Base-by-base conservation (phyloP, 1,140 invertebrate species). In the Zaprionus taronus region DNA sequence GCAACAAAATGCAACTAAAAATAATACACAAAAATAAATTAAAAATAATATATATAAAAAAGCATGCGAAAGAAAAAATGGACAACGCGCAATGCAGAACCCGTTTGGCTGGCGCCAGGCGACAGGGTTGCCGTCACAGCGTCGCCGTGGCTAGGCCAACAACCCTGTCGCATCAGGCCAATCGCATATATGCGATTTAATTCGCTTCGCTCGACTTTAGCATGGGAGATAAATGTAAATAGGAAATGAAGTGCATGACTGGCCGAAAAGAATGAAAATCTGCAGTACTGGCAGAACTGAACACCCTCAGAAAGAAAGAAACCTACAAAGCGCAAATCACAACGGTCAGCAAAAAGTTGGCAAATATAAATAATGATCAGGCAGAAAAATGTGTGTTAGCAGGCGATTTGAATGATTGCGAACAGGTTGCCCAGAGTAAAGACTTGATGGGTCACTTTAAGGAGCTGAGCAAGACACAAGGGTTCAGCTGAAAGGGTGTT, bases 171-270 rank as follows among this genome's bases (percentile, higher is more conserved):
- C 65, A 65, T 77, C 72, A 80, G 4, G 2, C 31, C 9, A 34
- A 34, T 34, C 31, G 31, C 31, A 34, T 83, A 77, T 78, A 89
- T 75, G 69, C 71, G 65, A 81, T 87, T 79, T 84, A 84, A 81
- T 76, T 62, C 77, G 36, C 62, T 76, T 26, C 31, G 31, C 31
- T 11, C 31, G 31, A 34, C 31, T 34, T 34, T 0, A 34, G 31
- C 9, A 34, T 34, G 31, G 55, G 58, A 89, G 68, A 89, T 84
- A 81, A 89, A 89, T 89, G 81, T 89, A 81, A 79, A 84, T 76
- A 76, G 84, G 81, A 87, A 84, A 79, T 81, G 68, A 53, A 89
- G 72, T 76, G 68, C 80, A 87, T 86, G 83, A 87, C 72, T 87
- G 70, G 73, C 58, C 22, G 49, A 57, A 83, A 86, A 81, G 78